Base-by-base conservation (phyloP, 2,113 vertebrate genomes). In the Climacteris rufus region DNA sequence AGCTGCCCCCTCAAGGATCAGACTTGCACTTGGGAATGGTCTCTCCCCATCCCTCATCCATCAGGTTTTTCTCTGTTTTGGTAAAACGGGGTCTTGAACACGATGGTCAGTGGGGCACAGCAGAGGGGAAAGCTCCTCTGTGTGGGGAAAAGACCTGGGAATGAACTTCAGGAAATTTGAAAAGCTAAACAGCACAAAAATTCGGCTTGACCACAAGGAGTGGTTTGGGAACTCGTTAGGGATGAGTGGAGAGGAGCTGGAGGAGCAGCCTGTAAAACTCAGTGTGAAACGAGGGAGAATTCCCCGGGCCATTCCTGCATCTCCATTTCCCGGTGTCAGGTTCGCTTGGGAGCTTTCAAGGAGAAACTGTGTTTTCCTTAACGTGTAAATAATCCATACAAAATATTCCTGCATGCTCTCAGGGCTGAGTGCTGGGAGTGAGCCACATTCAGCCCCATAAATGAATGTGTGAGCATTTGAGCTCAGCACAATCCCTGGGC, bases 291-390 rank as follows among this genome's bases (percentile, higher is more conserved):
- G 37, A 53, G 39, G 12, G 76, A 52, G 86, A 30, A 42, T 23
- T 35, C 65, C 54, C 8, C 0, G 0, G 40, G 42, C 13, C 1
- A 0, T 79, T 64, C 37, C 75, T 0, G 10, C 21, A 0, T 13
- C 66, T 52, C 69, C 12, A 11, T 39, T 85, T 87, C 61, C 74
- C 4, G 4, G 24, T 24, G 50, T 56, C 53, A 0, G 0, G 20
- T 68, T 87, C 65, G 53, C 74, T 56, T 57, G 1, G 0, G 53
- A 70, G 47, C 56, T 64, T 87, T n/a, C 31, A 4, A 53, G 80
- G 44, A 66, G 33, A 68, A 79, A 33, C 25, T 6, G 8, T 66
- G 52, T 44, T 82, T 92, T 60, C 69, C 69, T 72, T 81, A 79
- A 14, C 50, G 52, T 54, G 10, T 37, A 63, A 81, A 78, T 24